Evolutionary conservation across 2,113 vertebrate species (phyloP).

Genomic region (Pontoporia blainvillei): DNA sequence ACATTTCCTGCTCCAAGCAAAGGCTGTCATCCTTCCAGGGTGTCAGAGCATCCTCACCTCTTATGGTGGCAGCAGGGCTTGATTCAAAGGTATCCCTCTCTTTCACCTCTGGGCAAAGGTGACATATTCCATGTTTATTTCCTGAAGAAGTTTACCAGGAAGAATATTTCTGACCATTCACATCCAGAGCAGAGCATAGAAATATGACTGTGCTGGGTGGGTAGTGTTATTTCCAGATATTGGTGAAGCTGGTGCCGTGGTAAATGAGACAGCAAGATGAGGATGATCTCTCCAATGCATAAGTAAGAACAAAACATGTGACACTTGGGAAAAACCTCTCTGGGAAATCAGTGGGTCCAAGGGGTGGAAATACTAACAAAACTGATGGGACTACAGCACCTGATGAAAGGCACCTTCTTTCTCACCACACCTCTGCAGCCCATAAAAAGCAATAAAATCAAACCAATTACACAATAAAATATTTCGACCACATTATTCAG

Average conservation of each 20-base stretch:
- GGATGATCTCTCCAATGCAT: neutral
- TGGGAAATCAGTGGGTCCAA: conserved; percentile 5
- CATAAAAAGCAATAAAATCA: conserved; percentile 29
- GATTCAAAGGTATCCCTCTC: neutral
- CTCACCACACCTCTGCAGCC: neutral
- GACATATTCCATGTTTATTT: neutral
- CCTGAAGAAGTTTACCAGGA: neutral
- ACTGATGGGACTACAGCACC: neutral
- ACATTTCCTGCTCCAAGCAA: neutral
- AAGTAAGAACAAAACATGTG: conserved; percentile 5
- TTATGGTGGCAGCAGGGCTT: neutral
- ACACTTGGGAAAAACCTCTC: neutral
- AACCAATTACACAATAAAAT: conserved; percentile 13
- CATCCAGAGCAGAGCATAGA: neutral
- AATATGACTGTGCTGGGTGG: neutral
- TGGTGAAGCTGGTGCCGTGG: neutral
- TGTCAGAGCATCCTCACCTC: neutral
- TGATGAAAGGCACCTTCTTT: neutral
- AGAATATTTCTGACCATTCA: neutral
- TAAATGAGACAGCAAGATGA: neutral
- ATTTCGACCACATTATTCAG: conserved; percentile 48
- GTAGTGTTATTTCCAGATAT: neutral
- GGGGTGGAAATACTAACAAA: neutral
- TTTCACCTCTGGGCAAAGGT: neutral
- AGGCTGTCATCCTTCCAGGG: neutral